Base-by-base conservation (phyloP, 2,113 vertebrate genomes). In the Drymodes brunneopygia region DNA sequence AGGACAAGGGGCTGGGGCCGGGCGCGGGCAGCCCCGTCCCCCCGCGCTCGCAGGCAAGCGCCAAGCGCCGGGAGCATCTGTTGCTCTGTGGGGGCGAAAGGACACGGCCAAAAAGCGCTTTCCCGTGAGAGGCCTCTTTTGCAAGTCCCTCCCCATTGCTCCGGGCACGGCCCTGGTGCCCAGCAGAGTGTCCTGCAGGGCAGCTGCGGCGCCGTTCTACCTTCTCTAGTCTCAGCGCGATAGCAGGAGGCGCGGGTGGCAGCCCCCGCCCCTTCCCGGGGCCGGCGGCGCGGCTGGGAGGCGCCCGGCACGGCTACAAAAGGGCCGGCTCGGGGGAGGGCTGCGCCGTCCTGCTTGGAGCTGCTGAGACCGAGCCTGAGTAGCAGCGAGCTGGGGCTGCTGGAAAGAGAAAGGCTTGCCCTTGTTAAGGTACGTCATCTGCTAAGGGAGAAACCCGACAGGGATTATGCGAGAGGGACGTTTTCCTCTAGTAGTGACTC, bases 301-400 rank as follows among this genome's bases (percentile, higher is more conserved):
- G 95, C 0, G 80, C 90, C 50, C 48, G 53, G 67, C n/a, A 3
- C 48, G 24, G 61, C 12, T 90, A 93, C 42, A 92, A 95, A 94
- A 92, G 81, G 12, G 42, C 4, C 24, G n/a, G 44, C 33, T 1
- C 35, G 31, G 45, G 38, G 4, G 4, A 19, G 2, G 9, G 40
- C 6, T 0, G 18, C 0, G 14, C 8, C 0, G 10, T 3, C 7
- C 11, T 11, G n/a, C 0, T 0, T 1, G 13, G 9, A 2, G 85
- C 4, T 4, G 61, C 6, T 0, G 16, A 2, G 5, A 0, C 0
- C 2, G 9, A 1, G 2, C 13, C 0, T 0, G 8, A 7, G 3
- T 1, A 2, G 29, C 38, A 4, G 62, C 5, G 23, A 35, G 71
- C 4, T 9, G 8, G 21, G 3, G 19, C 64, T 12, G 61, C 53